Evolutionary conservation across 2,888 invertebrate genomes (phyloP), one percentile per base, ranked within the genome.

Genomic region (Andrena praecox): DNA sequence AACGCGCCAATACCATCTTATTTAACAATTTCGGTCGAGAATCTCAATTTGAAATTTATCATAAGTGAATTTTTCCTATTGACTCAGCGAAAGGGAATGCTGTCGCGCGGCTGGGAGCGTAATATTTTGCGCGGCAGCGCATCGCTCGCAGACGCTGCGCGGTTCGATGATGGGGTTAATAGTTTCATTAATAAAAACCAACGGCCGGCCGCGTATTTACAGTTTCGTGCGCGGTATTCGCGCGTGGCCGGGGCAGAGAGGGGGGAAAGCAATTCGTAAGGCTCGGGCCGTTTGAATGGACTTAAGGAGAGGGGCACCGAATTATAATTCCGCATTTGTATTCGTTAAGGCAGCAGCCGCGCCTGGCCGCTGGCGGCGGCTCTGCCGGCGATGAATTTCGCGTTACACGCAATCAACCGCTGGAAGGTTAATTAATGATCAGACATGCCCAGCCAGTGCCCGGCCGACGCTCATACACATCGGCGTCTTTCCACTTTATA

Each of bases 321-420:
- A 92, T 92, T 92, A 91, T 92, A 92, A 93, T 93, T 91, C 89
- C 88, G 89, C 91, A 93, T 93, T 93, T 93, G 90, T 93, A 93
- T 93, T 93, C 93, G 93, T 93, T 93, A 89, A 91, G 91, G 89
- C 86, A 85, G 82, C 85, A 82, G 85, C 73, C 84, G 89, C 86
- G 87, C 85, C 42, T 42, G 42, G 16, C 42, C 16, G 42, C 80
- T 80, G 82, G 74, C 82, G 82, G 81, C 85, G 76, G 86, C 77
- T 80, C 64, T 74, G 71, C 74, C 68, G 73, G 79, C 85, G 90
- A 91, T 91, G 91, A 91, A 91, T 91, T 92, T 91, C 87, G 89
- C 89, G 87, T 91, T 90, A 89, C 89, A 84, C 89, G 91, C 91
- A 89, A 91, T 91, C 90, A 90, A 90, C 86, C 87, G 84, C 77